Conservation (phyloP, 2,113 vertebrate genomes). For the Cyprinodon brontotheroides region DNA sequence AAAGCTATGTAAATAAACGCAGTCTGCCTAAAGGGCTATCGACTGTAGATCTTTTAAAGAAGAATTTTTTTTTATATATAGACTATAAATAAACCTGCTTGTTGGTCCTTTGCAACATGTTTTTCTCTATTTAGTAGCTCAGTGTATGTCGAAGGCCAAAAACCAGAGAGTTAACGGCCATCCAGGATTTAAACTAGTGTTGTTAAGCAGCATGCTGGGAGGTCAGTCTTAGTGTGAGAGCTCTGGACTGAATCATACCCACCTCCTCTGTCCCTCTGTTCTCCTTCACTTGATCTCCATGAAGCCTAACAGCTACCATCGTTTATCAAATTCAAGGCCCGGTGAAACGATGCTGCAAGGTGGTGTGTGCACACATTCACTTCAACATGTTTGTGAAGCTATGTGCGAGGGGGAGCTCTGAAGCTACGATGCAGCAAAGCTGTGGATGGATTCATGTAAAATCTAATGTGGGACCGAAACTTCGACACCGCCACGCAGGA, state of each 20-base stretch:
- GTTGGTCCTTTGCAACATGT: not conserved
- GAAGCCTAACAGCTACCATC: slow-evolving; percentile 45
- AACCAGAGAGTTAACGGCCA: not conserved
- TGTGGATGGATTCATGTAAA: slow-evolving; percentile 15
- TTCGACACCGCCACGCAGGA: slow-evolving; percentile 23
- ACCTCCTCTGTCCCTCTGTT: slow-evolving; percentile 25
- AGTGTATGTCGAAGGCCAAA: not conserved
- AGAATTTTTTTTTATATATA: no score
- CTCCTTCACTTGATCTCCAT: slow-evolving; percentile 48
- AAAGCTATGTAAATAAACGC: no score
- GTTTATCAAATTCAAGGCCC: slow-evolving; percentile 70
- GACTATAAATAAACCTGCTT: no score
- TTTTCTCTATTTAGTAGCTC: not conserved
- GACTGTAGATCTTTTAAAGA: no score
- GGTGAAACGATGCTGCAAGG: slow-evolving; percentile 46
- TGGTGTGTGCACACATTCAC: slow-evolving; percentile 8
- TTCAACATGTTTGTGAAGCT: slow-evolving; percentile 5
- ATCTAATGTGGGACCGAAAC: slow-evolving; percentile 5
- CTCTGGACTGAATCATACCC: not conserved
- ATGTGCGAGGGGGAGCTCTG: not conserved
- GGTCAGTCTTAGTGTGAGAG: not conserved
- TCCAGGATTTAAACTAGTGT: not conserved
- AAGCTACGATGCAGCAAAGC: slow-evolving; percentile 23
- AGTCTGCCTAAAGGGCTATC: no score
- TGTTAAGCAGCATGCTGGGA: not conserved